Conservation (phyloP, 2,113 vertebrate species). For the Sterna hirundo region DNA sequence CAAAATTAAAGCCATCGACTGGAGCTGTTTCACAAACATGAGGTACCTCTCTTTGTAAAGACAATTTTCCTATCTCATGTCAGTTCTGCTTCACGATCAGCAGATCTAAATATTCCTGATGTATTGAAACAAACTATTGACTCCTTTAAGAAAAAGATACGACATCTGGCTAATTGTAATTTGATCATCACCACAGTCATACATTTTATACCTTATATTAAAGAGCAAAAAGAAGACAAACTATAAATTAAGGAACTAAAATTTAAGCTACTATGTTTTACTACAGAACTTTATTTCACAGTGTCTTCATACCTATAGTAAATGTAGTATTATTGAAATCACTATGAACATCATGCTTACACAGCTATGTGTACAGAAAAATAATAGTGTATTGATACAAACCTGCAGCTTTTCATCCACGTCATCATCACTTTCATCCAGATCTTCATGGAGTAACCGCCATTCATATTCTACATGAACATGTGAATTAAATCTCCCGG, state of each 20-base stretch:
- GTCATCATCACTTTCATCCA: slow-evolving; percentile 96
- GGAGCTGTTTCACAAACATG: neutral
- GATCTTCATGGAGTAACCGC: slow-evolving; percentile 90
- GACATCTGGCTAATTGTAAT: neutral
- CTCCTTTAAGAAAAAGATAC: neutral
- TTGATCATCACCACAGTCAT: neutral
- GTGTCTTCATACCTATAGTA: neutral
- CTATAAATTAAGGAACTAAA: neutral
- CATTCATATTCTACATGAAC: slow-evolving; percentile 97
- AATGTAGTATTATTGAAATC: neutral
- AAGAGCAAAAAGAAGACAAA: neutral
- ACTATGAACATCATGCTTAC: neutral
- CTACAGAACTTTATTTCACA: neutral
- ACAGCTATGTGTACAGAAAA: neutral
- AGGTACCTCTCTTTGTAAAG: neutral
- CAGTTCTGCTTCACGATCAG: neutral
- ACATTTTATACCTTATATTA: neutral
- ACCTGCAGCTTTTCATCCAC: slow-evolving; percentile 90
- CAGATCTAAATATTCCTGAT: neutral
- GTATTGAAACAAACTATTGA: neutral
- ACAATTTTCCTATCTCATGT: neutral
- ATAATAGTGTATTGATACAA: neutral
- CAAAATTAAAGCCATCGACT: neutral
- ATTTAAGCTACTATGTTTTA: neutral
- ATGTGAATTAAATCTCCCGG: slow-evolving; percentile 93